Percentiles rank a stretch among this genome's conserved stretches.
Conservation (phyloP, 2,113 vertebrate genomes). For the Melierax canorus region DNA sequence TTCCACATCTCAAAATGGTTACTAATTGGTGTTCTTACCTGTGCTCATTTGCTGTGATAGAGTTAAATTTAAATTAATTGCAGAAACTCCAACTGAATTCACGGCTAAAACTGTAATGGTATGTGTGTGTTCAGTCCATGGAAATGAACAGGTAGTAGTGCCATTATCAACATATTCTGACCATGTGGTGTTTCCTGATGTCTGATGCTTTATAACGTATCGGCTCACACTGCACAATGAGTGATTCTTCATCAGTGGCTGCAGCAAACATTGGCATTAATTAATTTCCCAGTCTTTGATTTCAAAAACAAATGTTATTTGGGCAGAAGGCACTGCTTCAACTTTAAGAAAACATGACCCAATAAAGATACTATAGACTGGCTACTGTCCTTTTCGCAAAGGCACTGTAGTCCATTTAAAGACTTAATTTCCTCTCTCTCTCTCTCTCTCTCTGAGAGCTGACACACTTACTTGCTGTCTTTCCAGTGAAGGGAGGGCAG, state of each 20-base stretch:
- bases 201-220: constrained; percentile 74
- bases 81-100: constrained; percentile 85
- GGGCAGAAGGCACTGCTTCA: not conserved
- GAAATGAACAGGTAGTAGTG: constrained; percentile 80
- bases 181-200: constrained; percentile 54
- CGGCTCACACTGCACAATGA: constrained; percentile 80
- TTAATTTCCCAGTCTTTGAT: not conserved
- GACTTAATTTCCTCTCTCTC: not conserved
- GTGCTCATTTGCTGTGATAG: constrained; percentile 76
- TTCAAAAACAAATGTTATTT: not conserved
- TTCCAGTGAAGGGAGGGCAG: not conserved
- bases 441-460: not conserved
- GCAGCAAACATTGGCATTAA: not conserved
- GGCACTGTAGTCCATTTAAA: not conserved
- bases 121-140: constrained; percentile 76
- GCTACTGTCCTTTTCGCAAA: not conserved
- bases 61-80: constrained; percentile 83
- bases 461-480: not conserved
- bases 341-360: not conserved
- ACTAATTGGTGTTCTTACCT: constrained; percentile 59
- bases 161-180: constrained; percentile 57
- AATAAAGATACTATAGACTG: not conserved
- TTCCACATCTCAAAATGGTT: not conserved
- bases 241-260: constrained; percentile 73
- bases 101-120: constrained; percentile 80